phyloP scores from a whole-genome alignment of 1,140 invertebrate genomes.

The Chelonus insularis region DNA sequence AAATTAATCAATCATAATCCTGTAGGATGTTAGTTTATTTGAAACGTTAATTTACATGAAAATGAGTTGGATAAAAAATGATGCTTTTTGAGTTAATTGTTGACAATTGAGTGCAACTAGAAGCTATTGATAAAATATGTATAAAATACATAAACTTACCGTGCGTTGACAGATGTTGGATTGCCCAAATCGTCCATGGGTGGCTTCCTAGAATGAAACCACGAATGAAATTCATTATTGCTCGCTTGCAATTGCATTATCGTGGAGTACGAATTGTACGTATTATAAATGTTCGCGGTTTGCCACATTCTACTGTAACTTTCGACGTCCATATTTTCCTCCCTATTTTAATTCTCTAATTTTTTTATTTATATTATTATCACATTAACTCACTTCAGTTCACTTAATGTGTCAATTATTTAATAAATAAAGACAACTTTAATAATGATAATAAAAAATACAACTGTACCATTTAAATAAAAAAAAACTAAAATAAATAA shows the following conservation, averaged over 20 bases:
- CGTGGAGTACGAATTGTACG: constrained; percentile 46
- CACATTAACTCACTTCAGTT: neutral
- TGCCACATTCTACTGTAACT: constrained; percentile 51
- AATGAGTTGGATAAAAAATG: no score
- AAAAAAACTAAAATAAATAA: neutral
- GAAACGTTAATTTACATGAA: no score
- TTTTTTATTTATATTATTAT: neutral
- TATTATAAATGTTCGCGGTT: constrained; percentile 34
- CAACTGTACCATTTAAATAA: neutral
- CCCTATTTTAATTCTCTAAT: no score
- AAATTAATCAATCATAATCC: no score
- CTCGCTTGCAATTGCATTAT: constrained; percentile 52
- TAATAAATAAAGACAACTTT: neutral
- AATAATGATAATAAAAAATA: neutral
- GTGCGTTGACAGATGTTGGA: constrained; percentile 70
- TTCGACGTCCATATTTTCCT: constrained; percentile 42
- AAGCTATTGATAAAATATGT: no score
- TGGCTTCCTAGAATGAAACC: constrained; percentile 72
- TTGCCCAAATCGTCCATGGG: constrained; percentile 72
- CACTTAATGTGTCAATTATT: no score
- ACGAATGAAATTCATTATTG: constrained; percentile 59
- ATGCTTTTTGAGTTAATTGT: no score
- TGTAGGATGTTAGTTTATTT: no score
- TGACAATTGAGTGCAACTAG: no score
- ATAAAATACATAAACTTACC: constrained; percentile 62